These are phyloP conservation scores for Cryptus viduatorius DNA, from an alignment of 2,888 invertebrate species.

Conservation along the genomic window DNA sequence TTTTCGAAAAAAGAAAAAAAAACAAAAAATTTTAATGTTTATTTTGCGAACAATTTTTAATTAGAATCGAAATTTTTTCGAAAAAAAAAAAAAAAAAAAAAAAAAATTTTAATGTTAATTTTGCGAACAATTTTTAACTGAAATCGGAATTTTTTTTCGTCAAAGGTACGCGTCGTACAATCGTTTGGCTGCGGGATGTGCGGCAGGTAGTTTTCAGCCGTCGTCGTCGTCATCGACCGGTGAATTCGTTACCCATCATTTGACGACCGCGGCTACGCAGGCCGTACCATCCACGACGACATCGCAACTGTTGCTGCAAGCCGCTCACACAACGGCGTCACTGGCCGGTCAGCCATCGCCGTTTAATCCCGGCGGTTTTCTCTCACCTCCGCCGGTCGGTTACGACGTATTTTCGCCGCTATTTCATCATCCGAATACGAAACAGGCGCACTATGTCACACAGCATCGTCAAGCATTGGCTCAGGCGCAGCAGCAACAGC, in stretches of 20 bases:
- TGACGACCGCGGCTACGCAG: constrained; percentile 86
- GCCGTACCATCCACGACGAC: constrained; percentile 87
- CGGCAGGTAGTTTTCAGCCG: constrained; percentile 87
- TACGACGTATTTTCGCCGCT: constrained; percentile 94
- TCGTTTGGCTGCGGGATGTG: constrained; percentile 91
- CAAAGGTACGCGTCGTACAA: constrained; percentile 91
- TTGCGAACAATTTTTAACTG: too few species aligned
- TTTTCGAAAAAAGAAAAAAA: background rate
- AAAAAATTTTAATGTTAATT: background rate
- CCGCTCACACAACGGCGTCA: constrained; percentile 87
- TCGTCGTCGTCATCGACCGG: constrained; percentile 90
- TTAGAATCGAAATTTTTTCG: background rate
- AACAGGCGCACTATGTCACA: constrained; percentile 91
- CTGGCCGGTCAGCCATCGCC: constrained; percentile 89
- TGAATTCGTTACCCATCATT: constrained; percentile 85
- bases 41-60: too few species aligned
- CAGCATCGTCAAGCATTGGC: constrained; percentile 90
- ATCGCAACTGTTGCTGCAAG: constrained; percentile 89
- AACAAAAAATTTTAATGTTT: background rate
- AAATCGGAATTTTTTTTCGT: background rate
- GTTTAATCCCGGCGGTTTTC: constrained; percentile 90
- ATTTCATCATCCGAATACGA: constrained; percentile 91
- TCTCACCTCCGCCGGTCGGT: constrained; percentile 91
- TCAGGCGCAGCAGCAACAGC: constrained; percentile 80
- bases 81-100: background rate